phyloP scores from a whole-genome alignment of 2,888 invertebrate species.

The Esperia sulphurella region DNA sequence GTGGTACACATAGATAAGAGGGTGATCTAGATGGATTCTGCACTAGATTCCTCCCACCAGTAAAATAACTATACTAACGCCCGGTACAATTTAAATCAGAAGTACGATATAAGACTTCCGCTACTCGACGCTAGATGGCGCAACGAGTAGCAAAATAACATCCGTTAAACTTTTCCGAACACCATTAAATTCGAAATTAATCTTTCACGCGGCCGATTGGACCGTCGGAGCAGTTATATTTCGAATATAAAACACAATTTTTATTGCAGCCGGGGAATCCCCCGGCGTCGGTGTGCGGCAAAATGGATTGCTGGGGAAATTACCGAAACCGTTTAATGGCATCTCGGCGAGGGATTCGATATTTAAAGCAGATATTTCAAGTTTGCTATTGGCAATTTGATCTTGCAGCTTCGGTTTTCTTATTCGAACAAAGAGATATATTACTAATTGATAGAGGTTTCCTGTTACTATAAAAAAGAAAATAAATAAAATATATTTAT shows the following conservation, averaged over 20 bases:
- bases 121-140: conserved; percentile 68
- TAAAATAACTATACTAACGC: no score
- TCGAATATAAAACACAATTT: conserved; percentile 29
- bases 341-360: conserved; percentile 4
- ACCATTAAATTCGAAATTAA: conserved; percentile 19
- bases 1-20: no score
- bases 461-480: no score
- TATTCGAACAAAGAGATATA: no score
- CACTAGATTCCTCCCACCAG: no score
- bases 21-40: no score
- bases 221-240: conserved; percentile 18
- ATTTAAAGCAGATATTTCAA: conserved; percentile 1
- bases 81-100: no score
- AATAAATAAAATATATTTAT: no score
- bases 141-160: conserved; percentile 17
- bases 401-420: neutral
- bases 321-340: conserved; percentile 17
- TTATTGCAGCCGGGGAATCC: conserved; percentile 19
- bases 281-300: conserved; percentile 5
- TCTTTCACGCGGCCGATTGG: conserved; percentile 17
- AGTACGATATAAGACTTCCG: no score
- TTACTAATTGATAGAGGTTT: no score
- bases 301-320: conserved; percentile 18
- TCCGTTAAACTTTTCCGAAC: neutral
- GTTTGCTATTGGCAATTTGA: neutral